Evolutionary conservation across 2,888 invertebrate genomes (phyloP).

Genomic region (Trichogramma dendrolimi): DNA sequence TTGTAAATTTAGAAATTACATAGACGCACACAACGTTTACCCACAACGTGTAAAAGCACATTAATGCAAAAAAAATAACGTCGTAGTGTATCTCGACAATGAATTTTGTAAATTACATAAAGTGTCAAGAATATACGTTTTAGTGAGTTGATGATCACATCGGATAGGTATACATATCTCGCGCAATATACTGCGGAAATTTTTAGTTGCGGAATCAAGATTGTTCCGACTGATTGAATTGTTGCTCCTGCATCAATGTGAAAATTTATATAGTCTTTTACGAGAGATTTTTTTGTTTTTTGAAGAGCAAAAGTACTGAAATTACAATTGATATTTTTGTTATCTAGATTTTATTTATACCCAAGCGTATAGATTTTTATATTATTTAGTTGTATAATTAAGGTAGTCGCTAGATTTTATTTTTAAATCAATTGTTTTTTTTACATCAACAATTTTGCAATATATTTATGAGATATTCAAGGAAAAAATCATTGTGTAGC

Average conservation of each 20-base stretch:
- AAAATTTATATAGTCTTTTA: background rate
- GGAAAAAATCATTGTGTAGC: too few species aligned
- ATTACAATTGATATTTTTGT: too few species aligned
- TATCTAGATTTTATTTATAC: too few species aligned
- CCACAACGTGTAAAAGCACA: background rate
- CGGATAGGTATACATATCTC: conserved; percentile 4
- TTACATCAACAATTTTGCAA: too few species aligned
- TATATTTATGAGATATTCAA: too few species aligned
- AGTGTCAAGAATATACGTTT: background rate
- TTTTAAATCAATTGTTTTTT: too few species aligned
- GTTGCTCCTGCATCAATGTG: conserved; percentile 11
- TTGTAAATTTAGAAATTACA: conserved; percentile 13
- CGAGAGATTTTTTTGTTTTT: too few species aligned
- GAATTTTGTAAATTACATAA: conserved; percentile 6
- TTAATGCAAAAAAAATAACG: background rate
- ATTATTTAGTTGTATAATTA: too few species aligned
- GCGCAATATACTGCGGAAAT: conserved; percentile 4
- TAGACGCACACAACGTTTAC: conserved; percentile 15
- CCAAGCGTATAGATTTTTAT: too few species aligned
- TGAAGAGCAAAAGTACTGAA: too few species aligned
- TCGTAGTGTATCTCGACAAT: background rate
- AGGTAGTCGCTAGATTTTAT: too few species aligned
- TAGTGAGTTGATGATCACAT: too few species aligned
- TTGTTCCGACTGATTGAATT: conserved; percentile 15
- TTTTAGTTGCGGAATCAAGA: conserved; percentile 4